Evolutionary conservation across 2,888 invertebrate species (phyloP).

Genomic region (Andrena dorsata): DNA sequence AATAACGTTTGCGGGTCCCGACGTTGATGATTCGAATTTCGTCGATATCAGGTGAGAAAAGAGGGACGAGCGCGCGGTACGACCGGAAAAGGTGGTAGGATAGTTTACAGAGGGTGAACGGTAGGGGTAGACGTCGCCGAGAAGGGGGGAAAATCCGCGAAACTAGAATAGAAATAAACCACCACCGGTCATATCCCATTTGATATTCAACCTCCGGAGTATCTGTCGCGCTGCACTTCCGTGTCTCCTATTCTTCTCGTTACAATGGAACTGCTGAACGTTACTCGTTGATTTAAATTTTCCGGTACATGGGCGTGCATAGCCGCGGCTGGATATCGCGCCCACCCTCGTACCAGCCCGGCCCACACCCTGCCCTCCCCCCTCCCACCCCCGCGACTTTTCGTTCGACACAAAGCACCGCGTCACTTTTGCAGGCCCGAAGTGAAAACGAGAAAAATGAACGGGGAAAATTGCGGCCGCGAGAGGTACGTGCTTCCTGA

Average conservation of each 20-base stretch:
- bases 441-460: constrained; percentile 47
- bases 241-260: constrained; percentile 73
- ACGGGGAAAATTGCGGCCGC: constrained; percentile 31
- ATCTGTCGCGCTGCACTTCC: constrained; percentile 73
- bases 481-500: constrained; percentile 48
- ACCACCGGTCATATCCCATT: constrained; percentile 73
- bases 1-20: neutral
- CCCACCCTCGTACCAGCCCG: neutral
- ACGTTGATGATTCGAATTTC: neutral
- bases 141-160: constrained; percentile 33
- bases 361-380: neutral
- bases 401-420: constrained; percentile 60
- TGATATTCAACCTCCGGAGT: constrained; percentile 76
- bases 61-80: neutral
- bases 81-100: neutral
- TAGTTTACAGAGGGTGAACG: neutral
- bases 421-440: constrained; percentile 61
- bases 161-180: constrained; percentile 70
- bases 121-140: neutral
- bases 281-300: constrained; percentile 75
- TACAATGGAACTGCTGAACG: constrained; percentile 75
- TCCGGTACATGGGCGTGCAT: constrained; percentile 66
- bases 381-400: constrained; percentile 1
- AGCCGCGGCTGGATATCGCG: constrained; percentile 55
- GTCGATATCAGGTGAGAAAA: neutral